Evolutionary conservation across 2,113 vertebrate species (phyloP).

Genomic region (Promerops cafer): DNA sequence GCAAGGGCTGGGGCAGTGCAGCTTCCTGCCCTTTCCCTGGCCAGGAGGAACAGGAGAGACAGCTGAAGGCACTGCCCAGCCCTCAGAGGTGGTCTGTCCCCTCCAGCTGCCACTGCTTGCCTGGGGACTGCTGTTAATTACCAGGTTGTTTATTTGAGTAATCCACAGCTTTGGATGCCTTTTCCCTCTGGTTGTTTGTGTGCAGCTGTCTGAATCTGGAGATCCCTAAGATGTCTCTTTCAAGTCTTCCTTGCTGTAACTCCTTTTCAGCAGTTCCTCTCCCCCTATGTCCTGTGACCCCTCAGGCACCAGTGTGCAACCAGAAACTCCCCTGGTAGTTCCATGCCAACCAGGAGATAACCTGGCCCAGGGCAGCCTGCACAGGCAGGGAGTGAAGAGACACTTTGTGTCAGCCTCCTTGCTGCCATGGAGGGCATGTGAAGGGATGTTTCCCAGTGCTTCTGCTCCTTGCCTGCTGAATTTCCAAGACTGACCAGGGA

Average conservation of each 20-base stretch:
- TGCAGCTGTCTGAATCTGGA: background rate
- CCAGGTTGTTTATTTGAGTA: background rate
- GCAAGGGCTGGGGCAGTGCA: no score
- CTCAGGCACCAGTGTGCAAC: background rate
- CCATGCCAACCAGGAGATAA: background rate
- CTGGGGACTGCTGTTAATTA: background rate
- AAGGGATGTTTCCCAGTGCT: background rate
- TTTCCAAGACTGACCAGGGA: background rate
- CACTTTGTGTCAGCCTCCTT: background rate
- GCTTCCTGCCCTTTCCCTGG: background rate
- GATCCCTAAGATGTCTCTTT: background rate
- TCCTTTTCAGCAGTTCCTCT: background rate
- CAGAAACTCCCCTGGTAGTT: background rate
- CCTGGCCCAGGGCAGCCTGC: accelerated
- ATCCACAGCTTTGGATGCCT: background rate
- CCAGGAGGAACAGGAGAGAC: background rate
- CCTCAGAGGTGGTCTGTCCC: background rate
- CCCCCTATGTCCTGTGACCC: background rate
- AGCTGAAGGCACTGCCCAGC: background rate
- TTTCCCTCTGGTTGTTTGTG: background rate
- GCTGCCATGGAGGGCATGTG: accelerated
- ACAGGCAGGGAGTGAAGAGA: background rate
- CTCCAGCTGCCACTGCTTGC: background rate
- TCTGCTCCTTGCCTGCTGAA: background rate
- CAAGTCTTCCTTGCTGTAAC: no score